Evolutionary conservation across 2,797 vertebrate genomes (phyloP).

Genomic region (Chiroxiphia lanceolata): DNA sequence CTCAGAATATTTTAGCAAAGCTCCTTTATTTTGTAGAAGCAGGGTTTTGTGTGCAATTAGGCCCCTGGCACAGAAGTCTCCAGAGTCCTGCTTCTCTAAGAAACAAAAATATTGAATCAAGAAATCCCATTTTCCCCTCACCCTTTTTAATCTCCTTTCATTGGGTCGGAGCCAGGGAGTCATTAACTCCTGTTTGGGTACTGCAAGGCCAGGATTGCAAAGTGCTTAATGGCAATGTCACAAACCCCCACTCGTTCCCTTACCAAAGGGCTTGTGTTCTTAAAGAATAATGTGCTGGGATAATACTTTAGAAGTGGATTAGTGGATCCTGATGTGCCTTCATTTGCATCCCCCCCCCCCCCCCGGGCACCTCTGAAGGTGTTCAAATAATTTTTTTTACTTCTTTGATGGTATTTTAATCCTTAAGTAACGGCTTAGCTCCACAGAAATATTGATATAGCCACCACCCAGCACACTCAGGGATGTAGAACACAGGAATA

Average conservation of each 20-base stretch:
- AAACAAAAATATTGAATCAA: constrained; percentile 23
- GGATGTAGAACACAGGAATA: not conserved
- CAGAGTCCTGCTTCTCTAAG: not conserved
- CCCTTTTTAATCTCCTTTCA: not conserved
- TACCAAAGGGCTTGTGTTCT: not conserved
- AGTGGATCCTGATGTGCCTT: not conserved
- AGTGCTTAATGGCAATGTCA: not conserved
- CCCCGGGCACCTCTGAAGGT: not conserved
- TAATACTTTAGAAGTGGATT: not conserved
- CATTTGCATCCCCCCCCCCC: not conserved
- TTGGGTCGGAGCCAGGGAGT: not conserved
- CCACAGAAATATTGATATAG: not conserved
- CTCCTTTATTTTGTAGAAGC: not conserved
- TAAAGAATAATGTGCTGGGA: not conserved
- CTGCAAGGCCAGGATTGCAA: not conserved
- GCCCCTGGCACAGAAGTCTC: not conserved
- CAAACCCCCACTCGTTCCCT: not conserved
- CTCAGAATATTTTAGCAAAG: not conserved
- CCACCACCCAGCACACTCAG: not conserved
- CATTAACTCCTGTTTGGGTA: not conserved
- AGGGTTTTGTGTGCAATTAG: not conserved
- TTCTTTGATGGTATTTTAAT: not conserved
- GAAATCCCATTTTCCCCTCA: constrained; percentile 20
- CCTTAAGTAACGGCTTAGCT: not conserved
- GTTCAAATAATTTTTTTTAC: not conserved